Evolutionary conservation across 2,888 invertebrate species (phyloP), one percentile per base, ranked within the genome.

Genomic region (Patella depressa): DNA sequence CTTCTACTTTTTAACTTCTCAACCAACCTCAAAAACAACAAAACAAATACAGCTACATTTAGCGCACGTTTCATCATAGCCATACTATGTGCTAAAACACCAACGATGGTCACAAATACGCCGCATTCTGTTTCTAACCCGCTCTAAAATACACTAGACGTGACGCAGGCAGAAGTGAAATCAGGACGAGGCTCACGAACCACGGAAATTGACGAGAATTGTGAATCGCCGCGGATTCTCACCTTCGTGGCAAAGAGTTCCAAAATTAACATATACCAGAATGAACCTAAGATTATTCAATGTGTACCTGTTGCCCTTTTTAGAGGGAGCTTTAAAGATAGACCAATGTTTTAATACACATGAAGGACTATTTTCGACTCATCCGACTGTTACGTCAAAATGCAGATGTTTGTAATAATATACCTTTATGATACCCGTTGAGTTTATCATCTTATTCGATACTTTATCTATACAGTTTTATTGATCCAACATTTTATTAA

Each of bases 21-120:
- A 14, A 24, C 65, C 24, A 65, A 65, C 65, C 24, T 65, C 19
- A 24, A 65, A 65, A 65, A 65, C 65, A 65, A 65, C 19, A 65
- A 65, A 65, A 65, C 65, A 65, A 65, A 65, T 24, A 65, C 19
- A 24, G 24, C 65, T 65, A 65, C 65, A 65, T 65, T 65, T 65
- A 65, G 11, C 19, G 19, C 65, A 65, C 65, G 65, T 65, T 65
- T 65, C 24, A 14, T 65, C 65, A 65, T 65, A 65, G 24, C 14
- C 65, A 65, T 65, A 24, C 24, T 65, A 65, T 65, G 65, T 65
- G 19, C 24, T 65, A 65, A 65, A 65, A 65, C 65, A 65, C 24
- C 24, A 24, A 65, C 19, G 24, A 24, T 24, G 24, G 24, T 65
- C 19, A 24, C 65, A 65, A 65, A 65, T 65, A 19, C 65, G 19